phyloP scores from a whole-genome alignment of 2,888 invertebrate species.

The Lamellibrachia columna region DNA sequence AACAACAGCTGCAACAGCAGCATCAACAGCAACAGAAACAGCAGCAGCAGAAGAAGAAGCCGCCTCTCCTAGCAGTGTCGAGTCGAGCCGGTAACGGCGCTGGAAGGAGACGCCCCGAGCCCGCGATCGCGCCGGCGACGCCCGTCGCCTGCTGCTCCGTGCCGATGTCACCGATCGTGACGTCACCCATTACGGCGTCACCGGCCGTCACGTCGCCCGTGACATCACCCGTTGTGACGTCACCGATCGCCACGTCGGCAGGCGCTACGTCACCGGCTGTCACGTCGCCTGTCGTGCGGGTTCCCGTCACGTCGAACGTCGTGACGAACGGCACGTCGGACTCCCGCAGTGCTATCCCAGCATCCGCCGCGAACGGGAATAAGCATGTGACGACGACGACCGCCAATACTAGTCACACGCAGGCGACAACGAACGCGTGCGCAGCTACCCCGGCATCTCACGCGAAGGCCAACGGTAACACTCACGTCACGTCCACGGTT shows the following conservation, averaged over 20 bases:
- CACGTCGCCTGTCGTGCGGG: neutral
- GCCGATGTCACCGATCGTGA: neutral
- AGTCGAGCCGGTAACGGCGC: neutral
- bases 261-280: neutral
- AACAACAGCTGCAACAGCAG: neutral
- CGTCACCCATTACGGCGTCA: neutral
- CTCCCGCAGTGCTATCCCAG: neutral
- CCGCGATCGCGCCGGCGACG: neutral
- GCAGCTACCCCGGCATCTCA: neutral
- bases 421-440: neutral
- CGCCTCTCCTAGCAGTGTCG: neutral
- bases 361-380: neutral
- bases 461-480: neutral
- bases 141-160: constrained; percentile 11
- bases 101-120: neutral
- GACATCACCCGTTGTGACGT: neutral
- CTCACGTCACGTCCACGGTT: neutral
- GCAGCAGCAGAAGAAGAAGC: constrained; percentile 1
- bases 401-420: neutral
- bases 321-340: neutral
- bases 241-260: neutral
- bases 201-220: constrained; percentile 1
- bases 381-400: neutral
- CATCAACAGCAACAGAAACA: neutral
- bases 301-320: neutral